Conservation (phyloP, 2,888 invertebrate species). For the Carterocephalus palaemon region DNA sequence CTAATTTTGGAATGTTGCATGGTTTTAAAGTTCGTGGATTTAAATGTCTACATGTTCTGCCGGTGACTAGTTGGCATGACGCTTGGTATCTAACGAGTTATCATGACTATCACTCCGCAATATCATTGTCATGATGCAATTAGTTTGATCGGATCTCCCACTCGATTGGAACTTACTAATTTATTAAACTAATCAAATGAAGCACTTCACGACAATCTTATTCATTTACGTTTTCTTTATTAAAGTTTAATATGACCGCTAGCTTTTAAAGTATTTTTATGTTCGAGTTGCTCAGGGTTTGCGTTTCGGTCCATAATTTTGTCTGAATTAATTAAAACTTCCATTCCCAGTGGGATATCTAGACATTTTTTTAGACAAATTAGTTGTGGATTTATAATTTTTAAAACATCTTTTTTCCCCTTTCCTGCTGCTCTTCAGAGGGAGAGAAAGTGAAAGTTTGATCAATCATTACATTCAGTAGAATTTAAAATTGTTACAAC, state of each 20-base stretch:
- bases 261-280: constrained; percentile 11
- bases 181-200: constrained; percentile 3
- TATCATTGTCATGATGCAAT: constrained; percentile 79
- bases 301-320: constrained; percentile 24
- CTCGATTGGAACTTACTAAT: constrained; percentile 33
- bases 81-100: constrained; percentile 59
- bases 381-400: constrained; percentile 39
- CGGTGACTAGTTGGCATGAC: constrained; percentile 65
- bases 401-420: constrained; percentile 56
- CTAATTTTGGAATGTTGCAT: constrained; percentile 74
- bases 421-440: constrained; percentile 71
- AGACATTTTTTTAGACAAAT: constrained; percentile 23
- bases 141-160: constrained; percentile 66
- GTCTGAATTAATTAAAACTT: constrained; percentile 20
- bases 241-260: constrained; percentile 2
- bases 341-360: constrained; percentile 27
- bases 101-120: constrained; percentile 76
- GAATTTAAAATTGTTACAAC: constrained; percentile 49
- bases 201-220: constrained; percentile 10
- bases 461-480: constrained; percentile 59
- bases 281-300: constrained; percentile 6
- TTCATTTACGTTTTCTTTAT: constrained; percentile 11
- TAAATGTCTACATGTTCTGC: constrained; percentile 38
- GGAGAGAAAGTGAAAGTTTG: constrained; percentile 74
- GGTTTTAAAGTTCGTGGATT: constrained; percentile 53